Evolutionary conservation across 2,797 vertebrate species (phyloP).

Genomic region (Lophius americanus): DNA sequence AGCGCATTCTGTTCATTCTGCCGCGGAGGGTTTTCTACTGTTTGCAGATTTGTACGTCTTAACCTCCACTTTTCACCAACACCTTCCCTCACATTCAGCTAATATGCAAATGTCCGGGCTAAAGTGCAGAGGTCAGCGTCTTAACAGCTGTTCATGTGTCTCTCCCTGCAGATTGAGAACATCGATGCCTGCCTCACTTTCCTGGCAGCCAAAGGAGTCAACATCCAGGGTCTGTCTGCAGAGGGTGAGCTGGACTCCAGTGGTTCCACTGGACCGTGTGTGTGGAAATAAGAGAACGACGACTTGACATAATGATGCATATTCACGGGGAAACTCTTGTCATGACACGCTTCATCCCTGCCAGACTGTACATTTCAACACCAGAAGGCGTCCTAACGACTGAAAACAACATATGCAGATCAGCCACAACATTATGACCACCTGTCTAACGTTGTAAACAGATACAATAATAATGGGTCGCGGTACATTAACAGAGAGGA

Average conservation of each 20-base stretch:
- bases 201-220: constrained; percentile 97
- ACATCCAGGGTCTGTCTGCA: constrained; percentile 97
- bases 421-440: no score
- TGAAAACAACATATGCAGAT: constrained; percentile 8
- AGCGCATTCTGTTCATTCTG: no score
- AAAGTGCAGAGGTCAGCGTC: constrained; percentile 36
- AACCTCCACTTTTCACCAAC: constrained; percentile 17
- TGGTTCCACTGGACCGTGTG: constrained; percentile 12
- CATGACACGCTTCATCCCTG: constrained; percentile 25
- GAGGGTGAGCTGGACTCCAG: constrained; percentile 87
- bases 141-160: constrained; percentile 39
- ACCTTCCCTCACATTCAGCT: constrained; percentile 18
- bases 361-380: constrained; percentile 21
- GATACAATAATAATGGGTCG: no score
- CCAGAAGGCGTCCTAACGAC: background rate
- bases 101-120: constrained; percentile 53
- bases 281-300: background rate
- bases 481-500: no score
- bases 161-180: constrained; percentile 91
- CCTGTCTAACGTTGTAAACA: no score
- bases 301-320: background rate
- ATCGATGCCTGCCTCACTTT: constrained; percentile 97
- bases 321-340: constrained; percentile 10
- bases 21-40: background rate
- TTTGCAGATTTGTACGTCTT: background rate